Conservation (phyloP, 1,140 invertebrate genomes). For the Thaumatotibia leucotreta region DNA sequence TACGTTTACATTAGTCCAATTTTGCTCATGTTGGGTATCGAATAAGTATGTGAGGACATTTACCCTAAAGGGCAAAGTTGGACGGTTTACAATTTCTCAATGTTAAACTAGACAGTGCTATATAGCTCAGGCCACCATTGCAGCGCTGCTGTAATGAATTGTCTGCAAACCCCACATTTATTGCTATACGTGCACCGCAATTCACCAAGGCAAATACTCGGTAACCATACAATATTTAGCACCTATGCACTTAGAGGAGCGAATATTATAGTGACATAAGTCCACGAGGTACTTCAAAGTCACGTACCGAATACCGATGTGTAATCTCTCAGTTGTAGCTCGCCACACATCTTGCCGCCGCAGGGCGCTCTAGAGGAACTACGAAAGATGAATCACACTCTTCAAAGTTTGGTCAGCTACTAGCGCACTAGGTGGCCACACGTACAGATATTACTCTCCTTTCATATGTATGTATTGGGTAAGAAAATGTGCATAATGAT, state of each 20-base stretch:
- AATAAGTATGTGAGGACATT: neutral
- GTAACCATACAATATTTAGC: neutral
- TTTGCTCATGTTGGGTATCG: neutral
- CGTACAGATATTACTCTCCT: neutral
- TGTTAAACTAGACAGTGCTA: neutral
- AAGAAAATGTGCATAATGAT: neutral
- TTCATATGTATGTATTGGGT: neutral
- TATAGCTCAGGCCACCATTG: neutral
- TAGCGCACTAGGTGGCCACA: neutral
- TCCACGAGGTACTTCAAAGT: conserved; percentile 28
- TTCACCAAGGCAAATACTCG: neutral
- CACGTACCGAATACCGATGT: conserved; percentile 38
- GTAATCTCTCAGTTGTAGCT: conserved; percentile 38
- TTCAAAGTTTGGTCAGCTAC: conserved; percentile 2
- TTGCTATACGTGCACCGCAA: neutral
- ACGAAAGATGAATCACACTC: neutral
- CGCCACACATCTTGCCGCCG: conserved; percentile 33
- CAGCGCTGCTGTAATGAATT: neutral
- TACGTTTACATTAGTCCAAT: neutral
- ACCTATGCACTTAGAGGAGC: conserved; percentile 1
- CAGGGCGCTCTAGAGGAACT: conserved; percentile 15
- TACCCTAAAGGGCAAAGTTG: neutral
- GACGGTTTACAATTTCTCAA: neutral
- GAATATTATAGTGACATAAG: conserved; percentile 32
- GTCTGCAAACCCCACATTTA: neutral